These are phyloP conservation scores for Lophotriccus pileatus DNA, from an alignment of 2,797 vertebrate genomes.

Conservation along the genomic window DNA sequence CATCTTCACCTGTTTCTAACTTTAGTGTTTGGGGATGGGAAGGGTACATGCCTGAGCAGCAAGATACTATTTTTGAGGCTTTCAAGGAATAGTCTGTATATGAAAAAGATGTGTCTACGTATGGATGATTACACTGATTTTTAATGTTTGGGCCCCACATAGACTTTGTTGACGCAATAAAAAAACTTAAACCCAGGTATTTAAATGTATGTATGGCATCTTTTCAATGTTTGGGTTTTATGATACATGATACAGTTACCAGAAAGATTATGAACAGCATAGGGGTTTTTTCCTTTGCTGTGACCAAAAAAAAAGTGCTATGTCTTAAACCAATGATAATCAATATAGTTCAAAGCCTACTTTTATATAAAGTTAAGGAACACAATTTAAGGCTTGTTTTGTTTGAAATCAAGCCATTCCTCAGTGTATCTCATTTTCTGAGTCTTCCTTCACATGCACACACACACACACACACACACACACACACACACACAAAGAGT, in stretches of 20 bases:
- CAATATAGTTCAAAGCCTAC: neutral
- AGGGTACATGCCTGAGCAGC: neutral
- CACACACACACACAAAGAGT: neutral
- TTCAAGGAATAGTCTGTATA: neutral
- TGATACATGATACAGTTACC: neutral
- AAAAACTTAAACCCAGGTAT: neutral
- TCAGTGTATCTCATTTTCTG: neutral
- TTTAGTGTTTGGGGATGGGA: neutral
- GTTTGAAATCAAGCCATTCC: neutral
- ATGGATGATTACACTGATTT: neutral
- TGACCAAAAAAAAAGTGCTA: neutral
- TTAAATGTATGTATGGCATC: neutral
- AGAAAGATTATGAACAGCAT: neutral
- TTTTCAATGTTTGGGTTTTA: neutral
- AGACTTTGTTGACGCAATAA: neutral
- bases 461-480: neutral
- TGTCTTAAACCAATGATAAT: neutral
- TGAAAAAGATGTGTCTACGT: neutral
- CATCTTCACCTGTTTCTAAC: neutral
- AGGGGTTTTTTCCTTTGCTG: neutral
- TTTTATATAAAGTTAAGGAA: neutral
- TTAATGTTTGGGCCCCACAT: neutral
- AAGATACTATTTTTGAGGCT: neutral
- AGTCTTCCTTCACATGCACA: neutral
- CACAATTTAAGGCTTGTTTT: neutral